Percentiles rank a stretch among this genome's conserved stretches.
Conservation (phyloP, 2,113 vertebrate species). For the Peromyscus leucopus region DNA sequence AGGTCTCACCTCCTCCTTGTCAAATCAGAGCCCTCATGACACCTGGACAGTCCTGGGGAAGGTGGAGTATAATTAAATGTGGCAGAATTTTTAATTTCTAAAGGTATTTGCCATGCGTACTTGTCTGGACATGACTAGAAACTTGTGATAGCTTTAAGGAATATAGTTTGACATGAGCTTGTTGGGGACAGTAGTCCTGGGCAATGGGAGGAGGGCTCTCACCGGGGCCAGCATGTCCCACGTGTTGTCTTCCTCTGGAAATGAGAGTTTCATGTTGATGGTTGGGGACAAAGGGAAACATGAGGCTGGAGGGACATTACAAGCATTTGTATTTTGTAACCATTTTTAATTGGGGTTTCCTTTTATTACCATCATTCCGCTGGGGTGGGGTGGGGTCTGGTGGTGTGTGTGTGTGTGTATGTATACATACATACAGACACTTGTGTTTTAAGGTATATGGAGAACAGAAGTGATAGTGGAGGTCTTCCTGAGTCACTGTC, state of each 20-base stretch:
- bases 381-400: too few relatives aligned
- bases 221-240: neutral
- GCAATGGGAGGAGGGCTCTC: neutral
- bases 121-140: neutral
- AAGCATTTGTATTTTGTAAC: neutral
- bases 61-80: neutral
- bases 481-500: neutral
- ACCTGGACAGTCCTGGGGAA: neutral
- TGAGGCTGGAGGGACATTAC: neutral
- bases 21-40: neutral
- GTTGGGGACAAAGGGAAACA: neutral
- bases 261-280: neutral
- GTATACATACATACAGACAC: too few relatives aligned
- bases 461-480: neutral
- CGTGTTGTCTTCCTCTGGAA: neutral
- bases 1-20: neutral
- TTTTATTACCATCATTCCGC: neutral
- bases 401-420: neutral
- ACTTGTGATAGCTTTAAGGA: neutral
- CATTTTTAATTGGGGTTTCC: neutral
- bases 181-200: neutral
- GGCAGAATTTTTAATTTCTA: constrained; percentile 17
- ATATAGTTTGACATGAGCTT: neutral
- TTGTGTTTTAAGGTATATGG: neutral
- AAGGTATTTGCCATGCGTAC: neutral